phyloP scores from a whole-genome alignment of 2,797 vertebrate genomes.

The Antennarius maculatus region DNA sequence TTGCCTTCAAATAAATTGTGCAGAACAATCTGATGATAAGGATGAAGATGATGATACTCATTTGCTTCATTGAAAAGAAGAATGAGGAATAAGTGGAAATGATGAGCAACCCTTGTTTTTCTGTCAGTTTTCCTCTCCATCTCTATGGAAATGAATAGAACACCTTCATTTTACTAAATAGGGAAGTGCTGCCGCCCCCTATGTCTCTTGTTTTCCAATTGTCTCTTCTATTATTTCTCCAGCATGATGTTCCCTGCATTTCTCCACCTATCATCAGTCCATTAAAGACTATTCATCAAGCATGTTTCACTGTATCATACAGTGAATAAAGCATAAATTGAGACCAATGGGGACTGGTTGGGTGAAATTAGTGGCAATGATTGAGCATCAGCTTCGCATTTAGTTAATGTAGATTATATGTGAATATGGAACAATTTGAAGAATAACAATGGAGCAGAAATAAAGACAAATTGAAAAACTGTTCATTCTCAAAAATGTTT shows the following conservation, averaged over 20 bases:
- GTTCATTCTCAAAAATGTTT: slow-evolving; percentile 39
- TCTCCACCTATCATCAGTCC: slow-evolving; percentile 54
- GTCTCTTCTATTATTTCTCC: slow-evolving; percentile 21
- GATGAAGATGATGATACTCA: slow-evolving; percentile 27
- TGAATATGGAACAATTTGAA: slow-evolving; percentile 28
- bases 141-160: slow-evolving; percentile 50
- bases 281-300: slow-evolving; percentile 61
- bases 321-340: slow-evolving; percentile 60
- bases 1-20: slow-evolving; percentile 14
- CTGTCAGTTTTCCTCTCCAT: slow-evolving; percentile 4
- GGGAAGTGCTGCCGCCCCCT: slow-evolving; percentile 23
- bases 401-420: neutral
- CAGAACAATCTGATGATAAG: slow-evolving; percentile 26
- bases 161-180: slow-evolving; percentile 57
- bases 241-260: slow-evolving; percentile 39
- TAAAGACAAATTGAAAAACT: slow-evolving; percentile 63
- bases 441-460: slow-evolving; percentile 45
- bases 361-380: slow-evolving; percentile 62
- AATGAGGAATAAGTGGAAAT: slow-evolving; percentile 2
- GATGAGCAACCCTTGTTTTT: slow-evolving; percentile 6
- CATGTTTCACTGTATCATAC: slow-evolving; percentile 31
- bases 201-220: slow-evolving; percentile 13
- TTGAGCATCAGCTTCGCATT: slow-evolving; percentile 59
- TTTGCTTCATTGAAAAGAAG: slow-evolving; percentile 25
- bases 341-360: slow-evolving; percentile 16